Base-by-base conservation (phyloP, 1,140 invertebrate genomes). In the Pogonognathellus flavescens region DNA sequence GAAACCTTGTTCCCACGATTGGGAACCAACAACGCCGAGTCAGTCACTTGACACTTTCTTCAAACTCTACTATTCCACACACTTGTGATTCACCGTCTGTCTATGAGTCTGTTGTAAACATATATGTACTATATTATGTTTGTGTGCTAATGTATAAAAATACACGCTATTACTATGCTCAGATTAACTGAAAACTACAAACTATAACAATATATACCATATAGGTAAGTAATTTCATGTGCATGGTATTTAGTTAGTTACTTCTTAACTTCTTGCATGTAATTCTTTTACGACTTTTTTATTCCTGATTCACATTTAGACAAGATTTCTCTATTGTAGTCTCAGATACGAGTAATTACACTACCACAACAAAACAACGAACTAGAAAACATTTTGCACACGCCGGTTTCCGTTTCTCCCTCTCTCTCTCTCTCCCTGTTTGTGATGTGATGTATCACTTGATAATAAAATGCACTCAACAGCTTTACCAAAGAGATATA, bases 1-100 rank as follows among this genome's bases (percentile, higher is more conserved):
- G 31, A 76, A 76, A 76, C 70, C 70, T 76, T 76, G 70, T 76
- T 76, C 70, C 70, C 70, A 76, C 70, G 70, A 25, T 76, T 49
- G 31, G 25, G 31, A 76, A 76, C 11, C 11, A 57, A 2, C 11
- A 57, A 57, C 11, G 9, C 13, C 70, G 49, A 76, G 70, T 76
- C 70, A 50, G n/a, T 31, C 41, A 50, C 31, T 76, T 50, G 70
- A 76, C 70, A 76, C 70, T 76, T 76, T 76, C 70, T 76, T 76
- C 18, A 76, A 76, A 41, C 31, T 76, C 25, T 49, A 76, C 31
- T 76, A 41, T 41, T 41, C 31, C 6, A 41, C 31, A 41, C 31
- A 41, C 31, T 41, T 41, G 31, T 41, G 31, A 3, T 41, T 41
- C 31, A 41, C 31, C 31, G 31, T 41, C 31, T 41, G 31, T 41